Evolutionary conservation across 2,888 invertebrate species (phyloP), one percentile per base, ranked within the genome.

Genomic region (Ernsta delagoae): DNA sequence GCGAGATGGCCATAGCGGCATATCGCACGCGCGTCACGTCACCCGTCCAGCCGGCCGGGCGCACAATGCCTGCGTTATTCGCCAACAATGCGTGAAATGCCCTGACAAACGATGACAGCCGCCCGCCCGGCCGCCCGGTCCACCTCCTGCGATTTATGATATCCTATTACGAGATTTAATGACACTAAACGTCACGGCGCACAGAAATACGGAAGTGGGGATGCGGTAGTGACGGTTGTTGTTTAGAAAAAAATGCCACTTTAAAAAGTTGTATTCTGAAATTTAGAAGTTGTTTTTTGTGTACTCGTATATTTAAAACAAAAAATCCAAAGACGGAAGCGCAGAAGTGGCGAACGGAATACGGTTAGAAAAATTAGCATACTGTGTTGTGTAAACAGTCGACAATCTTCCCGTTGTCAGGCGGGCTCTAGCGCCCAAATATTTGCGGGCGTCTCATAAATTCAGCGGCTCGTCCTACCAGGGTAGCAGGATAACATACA

Each of bases 81-180:
- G 89, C 92, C 92, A 90, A 92, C 93, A 91, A 92, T 88, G 93
- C 93, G 92, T 92, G 92, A 93, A 93, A 93, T 89, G 90, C 89
- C 85, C 93, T n/a, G n/a, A n/a, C 93, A 93, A 93, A 94, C 93
- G 94, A 93, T 92, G 94, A 92, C 94, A 92, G 89, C 87, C 87
- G 87, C 86, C 87, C 87, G 86, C 12, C 83, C 84, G 77, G 84
- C 84, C 85, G 83, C 82, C 80, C 86, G 83, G 84, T 84, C 89
- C 88, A 88, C 90, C 91, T 90, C 88, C 88, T 82, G 87, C 92
- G 85, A 93, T 93, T 92, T 93, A 93, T 91, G 92, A 90, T 91
- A 90, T 89, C 92, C 92, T 92, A 92, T 91, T 92, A 92, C 89
- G 86, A 91, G 91, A 92, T 92, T 92, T 92, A 92, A 92, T 91